Base-by-base conservation (phyloP, 2,113 vertebrate species). In the Gallinago undulata region DNA sequence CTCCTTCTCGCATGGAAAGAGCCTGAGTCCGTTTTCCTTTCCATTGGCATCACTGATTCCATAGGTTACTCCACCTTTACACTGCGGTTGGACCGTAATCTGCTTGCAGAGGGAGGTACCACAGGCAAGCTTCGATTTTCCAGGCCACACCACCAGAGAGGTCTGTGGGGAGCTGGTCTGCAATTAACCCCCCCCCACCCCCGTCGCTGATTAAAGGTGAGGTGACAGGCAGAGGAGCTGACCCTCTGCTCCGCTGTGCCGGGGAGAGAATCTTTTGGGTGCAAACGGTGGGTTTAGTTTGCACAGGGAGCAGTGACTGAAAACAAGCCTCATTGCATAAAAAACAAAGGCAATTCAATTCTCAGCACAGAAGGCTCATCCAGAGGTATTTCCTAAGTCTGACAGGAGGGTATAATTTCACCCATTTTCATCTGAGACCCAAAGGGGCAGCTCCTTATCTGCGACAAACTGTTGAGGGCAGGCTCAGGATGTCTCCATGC, bases 71-170 rank as follows among this genome's bases (percentile, higher is more conserved):
- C 64, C n/a, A 50, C 31, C n/a, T 66, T 64, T 33, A 73, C 1
- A 1, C 43, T 16, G 55, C 5, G 2, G 22, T 27, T 2, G 1
- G 47, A 45, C n/a, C 2, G 3, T 31, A 59, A 81, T 21, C 69
- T 43, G 11, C 74, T 66, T 35, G 51, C 48, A 81, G 69, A n/a
- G 31, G 19, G n/a, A 84, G 9, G 83, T 83, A 67, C 6, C 53
- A 17, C 0, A 0, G 68, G 45, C 47, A 69, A 25, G 50, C 56
- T 66, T 11, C 0, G 0, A 55, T 96, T 96, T 87, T 64, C 48
- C 63, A 86, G 87, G 85, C 47, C 75, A 79, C 81, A 51, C 51
- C 23, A 37, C 19, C 30, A 48, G 24, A 48, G 74, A 55, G 31
- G 18, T 75, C 51, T 91, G 79, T 47, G 53, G 55, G 77, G 75